phyloP scores from a whole-genome alignment of 2,888 invertebrate species.

The Stenichneumon culpator region DNA sequence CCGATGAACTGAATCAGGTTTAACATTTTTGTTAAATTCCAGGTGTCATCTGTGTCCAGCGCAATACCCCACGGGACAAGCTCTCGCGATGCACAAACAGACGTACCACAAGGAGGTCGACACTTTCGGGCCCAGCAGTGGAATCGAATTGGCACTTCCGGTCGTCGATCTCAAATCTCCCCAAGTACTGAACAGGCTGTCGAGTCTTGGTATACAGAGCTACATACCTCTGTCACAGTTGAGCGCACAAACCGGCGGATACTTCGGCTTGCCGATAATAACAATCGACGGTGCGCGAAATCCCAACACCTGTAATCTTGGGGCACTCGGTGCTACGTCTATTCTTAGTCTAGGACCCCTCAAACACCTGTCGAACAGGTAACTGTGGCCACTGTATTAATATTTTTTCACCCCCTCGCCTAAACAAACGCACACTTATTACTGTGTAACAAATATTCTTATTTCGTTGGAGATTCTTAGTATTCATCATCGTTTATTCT shows the following conservation, averaged over 20 bases:
- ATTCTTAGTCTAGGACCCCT: conserved; percentile 91
- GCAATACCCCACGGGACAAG: conserved; percentile 89
- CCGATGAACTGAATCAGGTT: too few relatives aligned
- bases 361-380: conserved; percentile 85
- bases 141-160: conserved; percentile 90
- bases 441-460: neutral
- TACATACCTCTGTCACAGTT: conserved; percentile 91
- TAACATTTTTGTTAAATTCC: conserved; percentile 49
- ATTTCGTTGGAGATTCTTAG: conserved; percentile 23
- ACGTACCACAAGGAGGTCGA: conserved; percentile 87
- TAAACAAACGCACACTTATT: neutral
- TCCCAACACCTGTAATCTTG: conserved; percentile 87
- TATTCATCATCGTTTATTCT: conserved; percentile 8
- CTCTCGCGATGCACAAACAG: conserved; percentile 88
- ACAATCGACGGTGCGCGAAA: conserved; percentile 89
- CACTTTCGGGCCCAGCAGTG: conserved; percentile 79
- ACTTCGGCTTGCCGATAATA: conserved; percentile 91
- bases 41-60: conserved; percentile 91
- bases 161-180: conserved; percentile 91
- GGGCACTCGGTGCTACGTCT: conserved; percentile 90
- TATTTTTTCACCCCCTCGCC: conserved; percentile 18
- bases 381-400: conserved; percentile 76
- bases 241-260: conserved; percentile 87
- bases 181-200: conserved; percentile 88
- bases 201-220: conserved; percentile 90